A percentile compares a stretch with the other conserved stretches of the same genome.
Conservation (phyloP, 2,113 vertebrate species). For the Mesoclemmys tuberculata region DNA sequence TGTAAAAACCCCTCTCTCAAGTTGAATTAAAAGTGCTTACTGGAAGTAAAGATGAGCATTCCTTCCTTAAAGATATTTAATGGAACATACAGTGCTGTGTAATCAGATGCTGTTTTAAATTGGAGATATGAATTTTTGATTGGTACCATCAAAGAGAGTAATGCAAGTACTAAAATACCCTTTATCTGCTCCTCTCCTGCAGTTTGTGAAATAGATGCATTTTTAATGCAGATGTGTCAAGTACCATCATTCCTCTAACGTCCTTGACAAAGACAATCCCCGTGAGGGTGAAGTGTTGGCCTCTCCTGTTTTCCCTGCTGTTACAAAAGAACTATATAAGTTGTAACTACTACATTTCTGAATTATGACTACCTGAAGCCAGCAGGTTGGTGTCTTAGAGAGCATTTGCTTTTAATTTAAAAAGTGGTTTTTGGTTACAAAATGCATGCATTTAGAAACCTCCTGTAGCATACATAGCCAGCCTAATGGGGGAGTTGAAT, state of each 20-base stretch:
- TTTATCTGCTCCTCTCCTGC: not conserved
- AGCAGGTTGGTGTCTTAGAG: not conserved
- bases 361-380: not conserved
- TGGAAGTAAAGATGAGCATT: conserved; percentile 16
- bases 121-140: conserved; percentile 26
- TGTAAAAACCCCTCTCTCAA: not conserved
- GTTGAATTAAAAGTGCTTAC: conserved; percentile 28
- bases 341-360: not conserved
- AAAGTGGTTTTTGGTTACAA: not conserved
- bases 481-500: not conserved
- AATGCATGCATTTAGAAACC: not conserved
- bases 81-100: conserved; percentile 31
- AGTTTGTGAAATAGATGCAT: not conserved
- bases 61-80: conserved; percentile 23
- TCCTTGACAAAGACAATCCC: not conserved
- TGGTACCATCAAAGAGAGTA: not conserved
- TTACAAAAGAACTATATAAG: not conserved
- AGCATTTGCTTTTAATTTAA: not conserved
- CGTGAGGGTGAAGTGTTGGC: not conserved
- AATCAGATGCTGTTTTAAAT: conserved; percentile 45
- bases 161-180: not conserved
- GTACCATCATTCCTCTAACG: not conserved
- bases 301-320: not conserved
- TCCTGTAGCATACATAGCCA: accelerated
- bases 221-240: conserved; percentile 26